Base-by-base conservation (phyloP, 2,113 vertebrate species). In the Pseudorectes ferrugineus region DNA sequence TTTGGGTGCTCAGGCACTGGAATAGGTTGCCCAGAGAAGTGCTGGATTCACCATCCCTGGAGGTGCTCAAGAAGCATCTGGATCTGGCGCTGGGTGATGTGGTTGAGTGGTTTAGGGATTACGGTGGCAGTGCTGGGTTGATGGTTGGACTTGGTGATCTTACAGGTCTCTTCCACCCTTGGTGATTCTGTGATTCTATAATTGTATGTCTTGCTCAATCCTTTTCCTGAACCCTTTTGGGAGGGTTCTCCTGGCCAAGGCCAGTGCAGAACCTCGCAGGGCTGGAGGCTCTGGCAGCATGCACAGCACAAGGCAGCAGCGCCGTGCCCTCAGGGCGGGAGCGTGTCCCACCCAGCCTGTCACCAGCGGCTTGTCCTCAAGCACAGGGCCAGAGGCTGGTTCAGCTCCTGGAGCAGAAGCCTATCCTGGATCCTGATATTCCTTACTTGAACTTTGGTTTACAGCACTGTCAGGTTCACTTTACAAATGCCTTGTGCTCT, bases 321-420 rank as follows among this genome's bases (percentile, higher is more conserved):
- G 0, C 48, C 1, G 8, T 33, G 46, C 33, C 38, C 7, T 17
- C 0, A 1, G 12, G 19, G 22, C 5, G 2, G 11, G 26, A 36
- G 22, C 4, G 2, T 62, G 57, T 33, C 28, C n/a, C 28, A 45
- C 26, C 38, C n/a, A 23, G 18, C 58, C n/a, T 40, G 49, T 23
- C 59, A 23, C 9, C 48, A 18, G 23, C 6, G 1, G 40, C 40
- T 19, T 40, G n/a, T 46, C 40, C 38, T 28, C 62, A 12, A 36
- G 25, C 38, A 38, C 45, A 6, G 54, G 12, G 22, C 35, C 45
- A 68, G 14, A 19, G 45, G 14, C 52, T 51, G 26, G 1, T 22
- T 36, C 33, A 33, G 83, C 54, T 77, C n/a, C 63, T 33, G 28
- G 10, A 38, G 28, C 38, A 38, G 12, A n/a, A 45, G 10, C 63